Base-by-base conservation (phyloP, 1,140 invertebrate species). In the Drosophila nikananu region DNA sequence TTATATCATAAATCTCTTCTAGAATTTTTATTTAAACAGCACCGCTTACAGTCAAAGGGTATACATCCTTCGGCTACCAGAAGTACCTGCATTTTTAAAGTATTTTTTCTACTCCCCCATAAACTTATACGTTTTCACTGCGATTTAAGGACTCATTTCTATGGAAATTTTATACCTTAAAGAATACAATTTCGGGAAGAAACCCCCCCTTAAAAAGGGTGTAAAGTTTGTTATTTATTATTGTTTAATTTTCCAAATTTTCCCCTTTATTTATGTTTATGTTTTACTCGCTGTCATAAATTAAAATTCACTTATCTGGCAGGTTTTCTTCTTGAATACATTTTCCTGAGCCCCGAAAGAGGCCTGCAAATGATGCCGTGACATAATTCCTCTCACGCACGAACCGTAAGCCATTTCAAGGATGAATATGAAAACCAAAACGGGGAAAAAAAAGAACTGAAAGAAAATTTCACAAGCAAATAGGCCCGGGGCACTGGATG, bases 361-460 rank as follows among this genome's bases (percentile, higher is more conserved):
- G 19, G 19, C 12, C 63, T 63, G 35, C 60, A 51, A 58, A 51
- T 41, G 46, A 72, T 73, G 35, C 23, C 68, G 71, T 72, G 68
- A 52, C 68, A 74, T 41, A 74, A 74, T 74, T 74, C 71, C n/a
- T 8, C 68, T 73, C 71, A 74, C 71, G 68, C 71, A 73, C 71
- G 37, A 61, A 32, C 68, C 32, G 52, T 59, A 51, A 60, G 70
- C 44, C 67, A 73, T 73, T 60, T 30, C 52, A n/a, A 30, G 46
- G 55, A 71, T 73, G 67, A 73, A 73, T 73, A 74, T 74, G 55
- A 73, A 61, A 60, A 35, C 51, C n/a, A 51, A 71, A 72, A 60
- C 46, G n/a, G 37, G 37, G n/a, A n/a, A 48, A 49, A 49, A 49
- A 49, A 9, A 17, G 4, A 13, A 35, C 32, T 35, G 32, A 35